phyloP scores from a whole-genome alignment of 35 echinoderm and acorn worm species.

The Lytechinus pictus region DNA sequence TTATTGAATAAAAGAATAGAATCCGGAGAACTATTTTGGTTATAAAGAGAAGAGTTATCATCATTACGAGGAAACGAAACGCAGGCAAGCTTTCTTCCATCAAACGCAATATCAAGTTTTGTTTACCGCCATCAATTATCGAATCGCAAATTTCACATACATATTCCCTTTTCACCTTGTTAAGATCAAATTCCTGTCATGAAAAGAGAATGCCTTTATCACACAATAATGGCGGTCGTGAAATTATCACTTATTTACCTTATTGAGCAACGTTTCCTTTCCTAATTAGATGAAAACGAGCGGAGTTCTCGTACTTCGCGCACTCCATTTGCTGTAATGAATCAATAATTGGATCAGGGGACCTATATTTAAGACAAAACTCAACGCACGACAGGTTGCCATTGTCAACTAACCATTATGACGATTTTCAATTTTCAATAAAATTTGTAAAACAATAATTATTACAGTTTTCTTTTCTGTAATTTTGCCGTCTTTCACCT shows the following conservation, averaged over 20 bases:
- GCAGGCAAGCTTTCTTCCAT: neutral
- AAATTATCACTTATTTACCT: neutral
- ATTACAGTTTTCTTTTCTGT: too few species aligned
- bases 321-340: neutral
- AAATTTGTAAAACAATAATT: neutral
- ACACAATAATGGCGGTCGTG: neutral
- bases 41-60: neutral
- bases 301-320: neutral
- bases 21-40: neutral
- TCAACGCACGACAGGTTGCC: neutral
- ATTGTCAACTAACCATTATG: too few species aligned
- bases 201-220: neutral
- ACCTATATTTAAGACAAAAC: neutral
- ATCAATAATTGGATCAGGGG: neutral
- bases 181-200: neutral
- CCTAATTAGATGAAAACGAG: neutral
- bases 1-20: neutral
- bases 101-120: neutral
- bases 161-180: neutral
- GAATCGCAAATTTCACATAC: neutral
- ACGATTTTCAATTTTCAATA: neutral
- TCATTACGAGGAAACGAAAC: neutral
- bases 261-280: neutral
- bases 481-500: too few species aligned
- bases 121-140: neutral